Conservation (phyloP, 2,113 vertebrate species). For the Odobenus rosmarus region DNA sequence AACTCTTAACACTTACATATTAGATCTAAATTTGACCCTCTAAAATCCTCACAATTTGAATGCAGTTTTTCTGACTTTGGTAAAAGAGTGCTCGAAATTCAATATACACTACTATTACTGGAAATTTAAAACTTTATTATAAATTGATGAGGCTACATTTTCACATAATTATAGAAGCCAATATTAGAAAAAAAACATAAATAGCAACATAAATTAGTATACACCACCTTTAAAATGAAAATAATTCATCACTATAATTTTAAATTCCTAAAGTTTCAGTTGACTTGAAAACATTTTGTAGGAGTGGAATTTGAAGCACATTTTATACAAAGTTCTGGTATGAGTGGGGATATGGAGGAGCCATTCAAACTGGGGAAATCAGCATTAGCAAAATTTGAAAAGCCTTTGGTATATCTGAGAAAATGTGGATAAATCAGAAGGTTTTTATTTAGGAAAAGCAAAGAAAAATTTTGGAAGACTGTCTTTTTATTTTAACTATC, state of each 20-base stretch:
- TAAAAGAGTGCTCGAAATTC: background rate
- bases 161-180: background rate
- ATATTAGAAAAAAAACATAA: background rate
- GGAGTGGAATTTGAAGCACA: background rate
- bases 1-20: background rate
- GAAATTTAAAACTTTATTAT: background rate
- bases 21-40: background rate
- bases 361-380: background rate
- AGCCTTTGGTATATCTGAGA: background rate
- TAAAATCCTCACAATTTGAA: background rate
- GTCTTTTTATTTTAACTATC: background rate
- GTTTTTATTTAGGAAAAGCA: background rate
- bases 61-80: background rate
- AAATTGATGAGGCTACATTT: background rate
- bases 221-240: background rate
- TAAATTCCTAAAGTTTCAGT: background rate
- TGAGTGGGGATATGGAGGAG: background rate
- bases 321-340: background rate
- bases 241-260: background rate
- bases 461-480: background rate
- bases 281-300: background rate
- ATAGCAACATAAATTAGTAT: background rate
- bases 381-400: background rate
- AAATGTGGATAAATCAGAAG: background rate
- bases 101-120: background rate